phyloP scores from a whole-genome alignment of 2,888 invertebrate genomes.

The Trichopoda pennipes region DNA sequence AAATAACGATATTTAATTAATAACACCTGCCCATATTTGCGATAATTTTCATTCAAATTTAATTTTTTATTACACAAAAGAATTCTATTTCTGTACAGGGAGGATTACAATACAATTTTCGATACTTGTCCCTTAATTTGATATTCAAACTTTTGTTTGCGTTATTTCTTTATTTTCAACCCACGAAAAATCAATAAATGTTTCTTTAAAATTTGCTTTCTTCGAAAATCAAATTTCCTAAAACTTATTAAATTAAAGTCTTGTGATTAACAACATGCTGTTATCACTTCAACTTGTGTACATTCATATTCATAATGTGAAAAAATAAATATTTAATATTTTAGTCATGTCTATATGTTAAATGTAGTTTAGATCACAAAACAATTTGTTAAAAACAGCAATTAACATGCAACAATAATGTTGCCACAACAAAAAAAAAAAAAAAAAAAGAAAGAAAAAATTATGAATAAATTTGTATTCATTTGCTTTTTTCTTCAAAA shows the following conservation, averaged over 20 bases:
- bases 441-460: too few relatives aligned
- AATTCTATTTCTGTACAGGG: too few relatives aligned
- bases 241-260: slow-evolving; percentile 8
- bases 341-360: neutral
- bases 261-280: slow-evolving; percentile 10
- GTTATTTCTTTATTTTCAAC: too few relatives aligned
- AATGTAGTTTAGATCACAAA: slow-evolving; percentile 19
- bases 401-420: slow-evolving; percentile 49
- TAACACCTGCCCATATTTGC: too few relatives aligned
- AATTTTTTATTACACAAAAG: too few relatives aligned
- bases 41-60: too few relatives aligned
- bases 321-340: slow-evolving; percentile 15
- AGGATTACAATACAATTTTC: too few relatives aligned
- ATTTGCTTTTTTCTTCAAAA: neutral
- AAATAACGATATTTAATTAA: too few relatives aligned
- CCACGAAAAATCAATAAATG: too few relatives aligned
- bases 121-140: too few relatives aligned
- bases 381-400: slow-evolving; percentile 51
- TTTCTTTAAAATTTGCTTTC: too few relatives aligned
- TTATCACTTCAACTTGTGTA: neutral
- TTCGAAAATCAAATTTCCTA: neutral
- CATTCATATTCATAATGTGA: neutral
- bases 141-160: too few relatives aligned
- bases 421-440: slow-evolving; percentile 32
- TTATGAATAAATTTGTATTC: neutral